Conservation (phyloP, 1,140 invertebrate species). For the Armadillidium nasatum region DNA sequence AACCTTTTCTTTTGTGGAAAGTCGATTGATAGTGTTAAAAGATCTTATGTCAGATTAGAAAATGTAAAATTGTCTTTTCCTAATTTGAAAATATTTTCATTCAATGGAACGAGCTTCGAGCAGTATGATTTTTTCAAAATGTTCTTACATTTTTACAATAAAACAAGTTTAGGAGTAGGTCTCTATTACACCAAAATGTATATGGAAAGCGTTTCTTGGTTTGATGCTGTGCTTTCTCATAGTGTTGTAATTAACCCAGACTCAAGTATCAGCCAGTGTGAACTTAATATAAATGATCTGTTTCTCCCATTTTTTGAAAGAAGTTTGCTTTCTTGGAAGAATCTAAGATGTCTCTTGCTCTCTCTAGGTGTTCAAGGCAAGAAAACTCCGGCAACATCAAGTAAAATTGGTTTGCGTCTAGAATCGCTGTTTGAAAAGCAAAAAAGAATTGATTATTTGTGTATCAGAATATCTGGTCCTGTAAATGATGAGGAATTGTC, state of each 20-base stretch:
- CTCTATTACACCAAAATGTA: not conserved
- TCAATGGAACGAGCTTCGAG: not conserved
- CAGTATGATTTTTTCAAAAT: constrained; percentile 8
- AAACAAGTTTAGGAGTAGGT: not conserved
- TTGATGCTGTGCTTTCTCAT: not conserved
- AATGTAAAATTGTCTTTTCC: not conserved
- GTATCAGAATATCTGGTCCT: not conserved
- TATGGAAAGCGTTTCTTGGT: not conserved
- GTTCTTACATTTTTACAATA: not conserved
- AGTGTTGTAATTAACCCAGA: not conserved
- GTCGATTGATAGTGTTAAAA: not conserved
- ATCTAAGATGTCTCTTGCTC: not conserved
- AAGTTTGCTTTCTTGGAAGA: not conserved
- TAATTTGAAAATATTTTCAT: not conserved
- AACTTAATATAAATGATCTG: too few species aligned
- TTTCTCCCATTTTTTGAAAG: too few species aligned
- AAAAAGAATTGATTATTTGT: not conserved
- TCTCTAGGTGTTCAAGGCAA: not conserved
- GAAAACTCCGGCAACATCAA: not conserved
- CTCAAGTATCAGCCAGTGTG: too few species aligned
- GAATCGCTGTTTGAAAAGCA: not conserved
- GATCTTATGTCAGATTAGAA: not conserved
- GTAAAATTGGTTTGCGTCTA: not conserved
- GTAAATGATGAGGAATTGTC: not conserved
- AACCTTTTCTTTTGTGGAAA: not conserved